These are phyloP conservation scores for Sarcoramphus papa DNA, from an alignment of 2,797 vertebrate species.

Conservation along the genomic window DNA sequence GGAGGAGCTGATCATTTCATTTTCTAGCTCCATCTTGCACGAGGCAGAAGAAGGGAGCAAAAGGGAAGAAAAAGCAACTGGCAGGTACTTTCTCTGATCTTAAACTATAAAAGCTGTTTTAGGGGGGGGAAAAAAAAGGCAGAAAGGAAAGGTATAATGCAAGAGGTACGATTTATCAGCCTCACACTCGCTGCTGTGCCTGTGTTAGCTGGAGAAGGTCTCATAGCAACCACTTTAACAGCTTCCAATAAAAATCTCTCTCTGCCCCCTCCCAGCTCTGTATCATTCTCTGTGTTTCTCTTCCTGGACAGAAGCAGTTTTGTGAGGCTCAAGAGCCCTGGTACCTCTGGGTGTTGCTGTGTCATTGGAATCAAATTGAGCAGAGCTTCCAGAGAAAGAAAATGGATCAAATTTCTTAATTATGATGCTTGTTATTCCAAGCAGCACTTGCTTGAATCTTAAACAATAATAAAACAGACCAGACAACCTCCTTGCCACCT, in stretches of 20 bases:
- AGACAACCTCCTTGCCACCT: background rate
- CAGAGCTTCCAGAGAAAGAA: background rate
- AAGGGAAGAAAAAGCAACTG: constrained; percentile 24
- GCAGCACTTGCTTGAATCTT: background rate
- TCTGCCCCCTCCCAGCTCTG: constrained; percentile 52
- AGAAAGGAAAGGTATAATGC: constrained; percentile 40
- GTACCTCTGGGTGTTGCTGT: background rate
- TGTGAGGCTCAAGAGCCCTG: background rate
- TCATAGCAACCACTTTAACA: constrained; percentile 78
- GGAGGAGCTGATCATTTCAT: constrained; percentile 59
- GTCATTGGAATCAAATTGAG: background rate
- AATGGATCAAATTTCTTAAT: background rate
- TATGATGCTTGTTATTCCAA: background rate
- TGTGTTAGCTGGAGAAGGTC: constrained; percentile 65
- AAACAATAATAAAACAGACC: background rate
- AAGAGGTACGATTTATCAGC: constrained; percentile 62
- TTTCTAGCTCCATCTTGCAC: constrained; percentile 71
- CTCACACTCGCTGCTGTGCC: constrained; percentile 55
- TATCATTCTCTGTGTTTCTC: constrained; percentile 28
- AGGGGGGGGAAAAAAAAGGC: background rate
- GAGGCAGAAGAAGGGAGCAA: constrained; percentile 14
- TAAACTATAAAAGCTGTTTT: constrained; percentile 61
- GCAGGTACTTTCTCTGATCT: constrained; percentile 57
- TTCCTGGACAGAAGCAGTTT: constrained; percentile 25
- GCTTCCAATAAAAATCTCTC: constrained; percentile 77